phyloP scores from a whole-genome alignment of 2,888 invertebrate species.

The Elmis aenea region DNA sequence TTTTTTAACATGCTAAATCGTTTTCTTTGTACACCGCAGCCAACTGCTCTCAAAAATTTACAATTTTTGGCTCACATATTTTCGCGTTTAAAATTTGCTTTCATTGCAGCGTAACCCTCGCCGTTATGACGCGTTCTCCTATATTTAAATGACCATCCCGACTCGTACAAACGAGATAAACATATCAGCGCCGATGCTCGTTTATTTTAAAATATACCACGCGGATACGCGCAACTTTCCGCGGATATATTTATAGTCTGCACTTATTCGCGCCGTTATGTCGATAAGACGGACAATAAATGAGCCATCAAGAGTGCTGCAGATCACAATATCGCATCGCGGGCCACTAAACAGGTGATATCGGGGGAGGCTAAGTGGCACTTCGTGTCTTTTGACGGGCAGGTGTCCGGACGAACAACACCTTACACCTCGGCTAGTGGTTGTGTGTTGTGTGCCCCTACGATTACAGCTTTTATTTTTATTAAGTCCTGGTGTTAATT shows the following conservation, averaged over 20 bases:
- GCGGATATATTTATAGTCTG: slow-evolving; percentile 16
- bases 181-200: slow-evolving; percentile 14
- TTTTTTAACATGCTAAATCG: too few species aligned
- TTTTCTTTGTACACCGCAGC: too few species aligned
- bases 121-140: slow-evolving; percentile 15
- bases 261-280: slow-evolving; percentile 12
- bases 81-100: too few species aligned
- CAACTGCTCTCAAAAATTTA: too few species aligned
- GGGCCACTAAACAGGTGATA: slow-evolving; percentile 25
- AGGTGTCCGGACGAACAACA: slow-evolving; percentile 20
- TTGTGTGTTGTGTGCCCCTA: too few species aligned
- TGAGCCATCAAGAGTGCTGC: slow-evolving; percentile 16
- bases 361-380: slow-evolving; percentile 36
- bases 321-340: slow-evolving; percentile 26
- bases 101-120: too few species aligned
- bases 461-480: too few species aligned
- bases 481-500: too few species aligned
- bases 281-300: slow-evolving; percentile 22
- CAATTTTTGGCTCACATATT: too few species aligned
- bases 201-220: slow-evolving; percentile 14
- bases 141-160: slow-evolving; percentile 13
- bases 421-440: too few species aligned
- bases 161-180: slow-evolving; percentile 16
- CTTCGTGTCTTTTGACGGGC: slow-evolving; percentile 30
- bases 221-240: slow-evolving; percentile 10